Conservation (phyloP, 2,113 vertebrate genomes). For the Oryzias javanicus region DNA sequence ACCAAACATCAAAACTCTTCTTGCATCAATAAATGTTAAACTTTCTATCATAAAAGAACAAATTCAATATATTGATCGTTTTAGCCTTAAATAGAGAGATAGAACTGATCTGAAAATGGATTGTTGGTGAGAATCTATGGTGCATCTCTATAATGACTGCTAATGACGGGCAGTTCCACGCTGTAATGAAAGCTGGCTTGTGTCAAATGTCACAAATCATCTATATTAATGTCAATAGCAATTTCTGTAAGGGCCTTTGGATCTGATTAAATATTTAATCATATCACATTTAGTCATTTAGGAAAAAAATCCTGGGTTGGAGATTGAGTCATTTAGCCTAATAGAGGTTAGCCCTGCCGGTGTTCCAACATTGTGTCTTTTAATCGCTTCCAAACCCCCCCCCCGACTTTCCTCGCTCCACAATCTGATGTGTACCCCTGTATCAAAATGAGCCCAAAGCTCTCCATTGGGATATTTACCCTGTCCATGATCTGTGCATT, state of each 20-base stretch:
- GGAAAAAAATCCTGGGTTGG: not conserved
- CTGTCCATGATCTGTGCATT: not conserved
- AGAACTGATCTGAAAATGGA: too few species aligned
- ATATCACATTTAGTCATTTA: not conserved
- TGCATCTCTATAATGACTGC: too few species aligned
- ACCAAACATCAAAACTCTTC: too few species aligned
- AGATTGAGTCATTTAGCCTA: not conserved
- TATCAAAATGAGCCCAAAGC: not conserved
- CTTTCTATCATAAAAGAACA: too few species aligned
- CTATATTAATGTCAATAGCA: slow-evolving; percentile 9
- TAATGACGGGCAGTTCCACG: not conserved
- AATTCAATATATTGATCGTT: too few species aligned
- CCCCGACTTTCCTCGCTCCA: not conserved
- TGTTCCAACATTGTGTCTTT: not conserved
- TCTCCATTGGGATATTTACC: slow-evolving; percentile 9
- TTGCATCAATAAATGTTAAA: too few species aligned
- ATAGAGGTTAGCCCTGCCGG: not conserved
- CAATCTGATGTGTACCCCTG: slow-evolving; percentile 6
- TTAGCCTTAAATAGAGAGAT: too few species aligned
- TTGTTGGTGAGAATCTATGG: too few species aligned
- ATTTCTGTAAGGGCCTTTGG: not conserved
- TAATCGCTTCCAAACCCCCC: not conserved
- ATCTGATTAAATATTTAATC: not conserved
- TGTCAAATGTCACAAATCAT: not conserved
- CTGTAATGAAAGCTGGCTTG: slow-evolving; percentile 9